These are phyloP conservation scores for silkworm (Bombyx mori) DNA, from an alignment of 1,140 invertebrate genomes.

Conservation along the genomic window DNA sequence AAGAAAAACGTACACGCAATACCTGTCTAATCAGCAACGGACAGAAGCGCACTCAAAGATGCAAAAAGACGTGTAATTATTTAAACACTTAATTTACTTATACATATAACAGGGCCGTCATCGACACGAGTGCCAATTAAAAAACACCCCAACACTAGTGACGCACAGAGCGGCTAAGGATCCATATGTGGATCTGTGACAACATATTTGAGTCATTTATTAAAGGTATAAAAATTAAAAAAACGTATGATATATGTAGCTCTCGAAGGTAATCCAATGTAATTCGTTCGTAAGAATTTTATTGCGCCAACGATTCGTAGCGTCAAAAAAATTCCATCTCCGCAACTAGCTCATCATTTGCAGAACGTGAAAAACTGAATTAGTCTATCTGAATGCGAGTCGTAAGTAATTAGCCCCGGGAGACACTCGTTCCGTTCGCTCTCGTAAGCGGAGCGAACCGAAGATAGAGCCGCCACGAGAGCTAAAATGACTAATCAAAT, in stretches of 20 bases:
- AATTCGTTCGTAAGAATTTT: too few species aligned
- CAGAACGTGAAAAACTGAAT: conserved; percentile 61
- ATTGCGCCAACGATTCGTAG: too few species aligned
- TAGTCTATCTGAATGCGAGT: conserved; percentile 61
- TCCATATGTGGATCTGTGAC: too few species aligned
- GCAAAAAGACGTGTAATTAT: conserved; percentile 65
- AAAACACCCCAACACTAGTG: conserved; percentile 13
- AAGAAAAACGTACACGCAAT: too few species aligned
- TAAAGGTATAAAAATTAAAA: too few species aligned
- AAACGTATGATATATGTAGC: too few species aligned
- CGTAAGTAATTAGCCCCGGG: conserved; percentile 68
- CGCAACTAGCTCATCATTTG: conserved; percentile 31
- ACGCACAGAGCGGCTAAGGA: too few species aligned
- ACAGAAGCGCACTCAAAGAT: conserved; percentile 8
- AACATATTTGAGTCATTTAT: too few species aligned
- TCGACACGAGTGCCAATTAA: conserved; percentile 62
- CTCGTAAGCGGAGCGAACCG: conserved; percentile 58
- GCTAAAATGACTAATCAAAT: conserved; percentile 68
- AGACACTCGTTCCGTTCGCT: conserved; percentile 53
- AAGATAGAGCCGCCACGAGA: conserved; percentile 50
- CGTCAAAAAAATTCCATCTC: too few species aligned
- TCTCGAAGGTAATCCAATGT: too few species aligned
- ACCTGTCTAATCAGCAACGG: too few species aligned
- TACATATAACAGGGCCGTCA: conserved; percentile 64
- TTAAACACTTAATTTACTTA: conserved; percentile 69